Evolutionary conservation across 2,797 vertebrate species (phyloP), one percentile per base, ranked within the genome.

Genomic region (Ispidina lecontei): DNA sequence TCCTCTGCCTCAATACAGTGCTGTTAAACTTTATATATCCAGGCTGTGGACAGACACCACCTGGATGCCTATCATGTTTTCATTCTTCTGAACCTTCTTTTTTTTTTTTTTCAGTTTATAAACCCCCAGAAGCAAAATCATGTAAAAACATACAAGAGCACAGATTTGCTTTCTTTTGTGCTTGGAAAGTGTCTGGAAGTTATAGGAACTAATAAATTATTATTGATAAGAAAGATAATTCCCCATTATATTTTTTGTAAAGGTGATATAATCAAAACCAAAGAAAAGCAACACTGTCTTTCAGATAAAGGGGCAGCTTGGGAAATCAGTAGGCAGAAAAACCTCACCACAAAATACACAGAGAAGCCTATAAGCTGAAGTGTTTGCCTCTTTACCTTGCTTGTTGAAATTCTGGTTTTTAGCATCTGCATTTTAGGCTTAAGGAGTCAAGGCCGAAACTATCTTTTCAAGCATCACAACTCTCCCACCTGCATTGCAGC

Each of bases 181-280:
- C 59, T 83, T 35, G 13, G 44, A 59, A 87, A 28, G 6, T 37
- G 47, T 39, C 58, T 85, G 52, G 37, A 84, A 85, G 44, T 81
- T 60, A 79, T 72, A 81, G 70, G 35, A 84, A 51, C 52, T 29
- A 84, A 70, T 59, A 84, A 87, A 88, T 83, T 78, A 59, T 77
- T 94, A 63, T 68, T 72, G 59, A 56, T 90, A 81, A 78, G 84
- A 85, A 81, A 56, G 31, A 41, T 87, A 90, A 93, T 81, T 91
- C 92, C 73, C 11, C 3, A 46, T 84, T 59, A 92, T 41, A 25
- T 73, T 55, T 70, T 56, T 84, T 79, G 37, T 74, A 59, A 78
- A 76, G 82, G 73, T 78, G 70, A 81, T 84, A 54, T 28, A n/a
- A 59, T 80, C 33, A 39, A 58, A 85, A 93, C 83, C 18, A 72